A percentile compares a stretch with the other conserved stretches of the same genome.
Evolutionary conservation across 2,113 vertebrate species (phyloP).

Genomic region (Crotalus helleri): DNA sequence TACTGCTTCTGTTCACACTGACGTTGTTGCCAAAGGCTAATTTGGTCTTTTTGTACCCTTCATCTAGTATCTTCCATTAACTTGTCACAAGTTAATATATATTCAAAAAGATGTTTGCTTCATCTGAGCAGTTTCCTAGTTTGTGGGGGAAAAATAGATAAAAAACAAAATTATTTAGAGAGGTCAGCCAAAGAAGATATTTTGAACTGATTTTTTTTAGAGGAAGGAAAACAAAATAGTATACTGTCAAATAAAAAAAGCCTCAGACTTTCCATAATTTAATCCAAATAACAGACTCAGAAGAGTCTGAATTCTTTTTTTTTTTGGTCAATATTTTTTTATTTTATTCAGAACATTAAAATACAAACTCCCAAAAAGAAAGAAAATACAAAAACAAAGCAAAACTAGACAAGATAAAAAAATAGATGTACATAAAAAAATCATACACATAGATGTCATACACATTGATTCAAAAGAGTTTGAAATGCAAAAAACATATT

Average conservation of each 20-base stretch:
- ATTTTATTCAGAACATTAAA: neutral
- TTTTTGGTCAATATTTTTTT: neutral
- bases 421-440: neutral
- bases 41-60: neutral
- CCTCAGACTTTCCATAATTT: neutral
- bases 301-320: neutral
- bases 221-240: slow-evolving; percentile 29
- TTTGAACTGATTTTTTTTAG: slow-evolving; percentile 17
- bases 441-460: neutral
- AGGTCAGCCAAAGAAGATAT: slow-evolving; percentile 28
- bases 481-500: neutral
- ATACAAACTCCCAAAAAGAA: neutral
- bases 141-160: neutral
- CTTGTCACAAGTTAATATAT: neutral
- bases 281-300: neutral
- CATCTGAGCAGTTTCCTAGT: neutral
- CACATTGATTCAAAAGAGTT: neutral
- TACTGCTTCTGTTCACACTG: neutral
- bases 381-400: neutral
- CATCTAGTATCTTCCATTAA: neutral
- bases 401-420: neutral
- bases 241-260: neutral
- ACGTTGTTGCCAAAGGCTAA: neutral
- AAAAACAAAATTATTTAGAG: slow-evolving; percentile 12
- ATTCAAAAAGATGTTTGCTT: neutral